phyloP scores from a whole-genome alignment of 2,888 invertebrate species.

The Lasioglossum oenotherae region DNA sequence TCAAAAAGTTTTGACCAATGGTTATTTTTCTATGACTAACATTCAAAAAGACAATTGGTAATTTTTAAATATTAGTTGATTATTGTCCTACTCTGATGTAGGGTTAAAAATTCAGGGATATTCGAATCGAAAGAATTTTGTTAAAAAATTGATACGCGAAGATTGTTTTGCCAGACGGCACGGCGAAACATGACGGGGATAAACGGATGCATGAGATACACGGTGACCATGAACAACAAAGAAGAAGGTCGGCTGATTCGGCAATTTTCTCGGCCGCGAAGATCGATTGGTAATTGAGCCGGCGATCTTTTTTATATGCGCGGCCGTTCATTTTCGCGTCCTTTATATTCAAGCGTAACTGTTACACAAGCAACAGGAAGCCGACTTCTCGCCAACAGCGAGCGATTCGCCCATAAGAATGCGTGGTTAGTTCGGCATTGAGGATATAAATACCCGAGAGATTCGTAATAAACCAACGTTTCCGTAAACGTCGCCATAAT shows the following conservation, averaged over 20 bases:
- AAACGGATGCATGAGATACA: background rate
- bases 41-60: no score
- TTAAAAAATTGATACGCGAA: no score
- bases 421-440: background rate
- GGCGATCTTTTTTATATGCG: slow-evolving; percentile 33
- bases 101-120: no score
- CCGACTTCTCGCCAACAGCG: slow-evolving; percentile 20
- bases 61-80: no score
- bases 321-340: slow-evolving; percentile 20
- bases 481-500: slow-evolving; percentile 36
- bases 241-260: background rate
- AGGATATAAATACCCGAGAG: background rate
- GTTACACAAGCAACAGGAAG: slow-evolving; percentile 60
- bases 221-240: background rate
- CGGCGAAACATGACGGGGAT: no score
- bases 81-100: no score
- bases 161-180: no score
- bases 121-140: no score
- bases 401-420: slow-evolving; percentile 42
- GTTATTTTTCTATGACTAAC: no score
- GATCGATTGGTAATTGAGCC: background rate
- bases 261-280: background rate
- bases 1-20: no score
- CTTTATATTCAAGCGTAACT: slow-evolving; percentile 39
- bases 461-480: slow-evolving; percentile 21